Evolutionary conservation across 2,888 invertebrate species (phyloP).

Genomic region (Chesias legatella): DNA sequence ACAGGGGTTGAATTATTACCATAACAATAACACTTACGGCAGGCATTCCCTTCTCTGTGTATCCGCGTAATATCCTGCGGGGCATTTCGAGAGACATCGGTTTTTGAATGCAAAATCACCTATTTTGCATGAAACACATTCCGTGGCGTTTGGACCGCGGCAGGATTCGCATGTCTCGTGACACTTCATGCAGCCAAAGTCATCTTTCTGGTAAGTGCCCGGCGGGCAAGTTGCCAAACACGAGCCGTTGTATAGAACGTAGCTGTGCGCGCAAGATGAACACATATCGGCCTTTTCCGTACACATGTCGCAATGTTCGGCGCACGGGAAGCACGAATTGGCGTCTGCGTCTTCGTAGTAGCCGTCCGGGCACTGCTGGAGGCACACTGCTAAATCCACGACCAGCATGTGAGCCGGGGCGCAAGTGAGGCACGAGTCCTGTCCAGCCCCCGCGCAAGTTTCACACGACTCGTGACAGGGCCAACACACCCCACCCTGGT

Average conservation of each 20-base stretch:
- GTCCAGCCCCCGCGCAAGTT: slow-evolving; percentile 92
- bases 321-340: slow-evolving; percentile 91
- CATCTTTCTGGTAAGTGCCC: slow-evolving; percentile 92
- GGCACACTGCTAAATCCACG: slow-evolving; percentile 90
- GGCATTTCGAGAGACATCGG: slow-evolving; percentile 86
- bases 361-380: slow-evolving; percentile 93
- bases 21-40: slow-evolving; percentile 64
- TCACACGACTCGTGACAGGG: slow-evolving; percentile 94
- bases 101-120: slow-evolving; percentile 87
- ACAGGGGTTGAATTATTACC: slow-evolving; percentile 33
- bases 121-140: slow-evolving; percentile 89
- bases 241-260: slow-evolving; percentile 90
- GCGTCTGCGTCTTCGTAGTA: slow-evolving; percentile 90
- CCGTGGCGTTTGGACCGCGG: slow-evolving; percentile 87
- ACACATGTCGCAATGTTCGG: slow-evolving; percentile 92
- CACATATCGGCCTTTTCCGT: slow-evolving; percentile 91
- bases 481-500: slow-evolving; percentile 90
- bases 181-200: slow-evolving; percentile 90
- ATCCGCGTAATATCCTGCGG: slow-evolving; percentile 86
- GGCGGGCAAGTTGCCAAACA: slow-evolving; percentile 92
- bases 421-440: slow-evolving; percentile 91
- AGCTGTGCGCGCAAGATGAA: slow-evolving; percentile 92
- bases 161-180: slow-evolving; percentile 91
- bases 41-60: slow-evolving; percentile 89
- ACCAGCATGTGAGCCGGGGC: slow-evolving; percentile 91